Conservation (phyloP, 2,113 vertebrate genomes). For the Anseranas semipalmata region DNA sequence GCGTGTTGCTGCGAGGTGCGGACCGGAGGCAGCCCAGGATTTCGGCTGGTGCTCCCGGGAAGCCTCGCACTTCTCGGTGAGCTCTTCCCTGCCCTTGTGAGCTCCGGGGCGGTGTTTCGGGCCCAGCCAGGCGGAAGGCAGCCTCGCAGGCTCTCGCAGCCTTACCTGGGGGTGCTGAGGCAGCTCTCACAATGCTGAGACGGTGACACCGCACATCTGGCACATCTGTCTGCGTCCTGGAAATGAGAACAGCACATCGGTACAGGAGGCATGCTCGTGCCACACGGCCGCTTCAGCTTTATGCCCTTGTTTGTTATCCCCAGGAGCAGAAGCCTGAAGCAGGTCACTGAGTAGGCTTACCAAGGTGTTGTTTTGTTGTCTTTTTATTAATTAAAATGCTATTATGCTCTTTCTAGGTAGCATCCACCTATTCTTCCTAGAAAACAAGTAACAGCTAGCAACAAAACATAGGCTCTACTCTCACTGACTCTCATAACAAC, state of each 20-base stretch:
- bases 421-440: not conserved
- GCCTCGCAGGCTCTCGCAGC: not conserved
- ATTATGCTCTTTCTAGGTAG: not conserved
- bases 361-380: rapidly evolving
- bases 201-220: not conserved
- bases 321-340: not conserved
- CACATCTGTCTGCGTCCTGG: not conserved
- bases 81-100: not conserved
- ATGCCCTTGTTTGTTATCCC: rapidly evolving
- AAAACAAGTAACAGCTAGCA: not conserved
- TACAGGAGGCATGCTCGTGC: not conserved
- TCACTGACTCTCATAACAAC: not conserved
- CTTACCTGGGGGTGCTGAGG: conserved; percentile 14
- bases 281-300: rapidly evolving
- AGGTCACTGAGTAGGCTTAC: not conserved
- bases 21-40: not conserved
- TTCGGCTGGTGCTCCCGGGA: not conserved
- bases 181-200: not conserved
- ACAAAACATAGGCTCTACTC: not conserved
- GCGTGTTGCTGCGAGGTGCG: no score
- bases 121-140: not conserved
- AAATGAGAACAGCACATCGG: not conserved
- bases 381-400: not conserved
- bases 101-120: no score
- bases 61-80: not conserved